These are phyloP conservation scores for Stenodema calcarata DNA, from an alignment of 2,888 invertebrate species.

Conservation along the genomic window DNA sequence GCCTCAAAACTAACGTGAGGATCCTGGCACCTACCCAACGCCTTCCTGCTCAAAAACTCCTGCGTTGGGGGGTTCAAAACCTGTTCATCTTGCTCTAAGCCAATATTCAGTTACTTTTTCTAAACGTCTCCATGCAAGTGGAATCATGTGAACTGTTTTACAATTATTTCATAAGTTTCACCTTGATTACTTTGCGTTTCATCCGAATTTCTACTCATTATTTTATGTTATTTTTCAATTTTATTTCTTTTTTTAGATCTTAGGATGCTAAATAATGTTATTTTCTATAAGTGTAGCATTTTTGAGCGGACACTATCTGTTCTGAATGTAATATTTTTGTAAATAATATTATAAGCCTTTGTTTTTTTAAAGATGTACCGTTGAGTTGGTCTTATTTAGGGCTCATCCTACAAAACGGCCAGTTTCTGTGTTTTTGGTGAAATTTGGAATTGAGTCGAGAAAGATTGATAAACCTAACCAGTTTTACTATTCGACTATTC, in stretches of 20 bases:
- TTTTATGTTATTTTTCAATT: neutral
- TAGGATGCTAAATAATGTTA: neutral
- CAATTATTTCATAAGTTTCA: slow-evolving; percentile 27
- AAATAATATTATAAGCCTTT: neutral
- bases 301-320: neutral
- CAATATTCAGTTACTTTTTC: slow-evolving; percentile 7
- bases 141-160: slow-evolving; percentile 48
- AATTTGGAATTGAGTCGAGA: neutral
- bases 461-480: no score
- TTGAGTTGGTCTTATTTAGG: neutral
- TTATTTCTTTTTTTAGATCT: neutral
- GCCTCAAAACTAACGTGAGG: slow-evolving; percentile 51
- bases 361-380: neutral
- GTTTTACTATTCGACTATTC: no score
- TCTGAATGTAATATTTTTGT: neutral
- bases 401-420: neutral
- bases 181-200: neutral
- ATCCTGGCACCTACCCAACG: slow-evolving; percentile 27
- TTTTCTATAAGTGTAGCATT: neutral
- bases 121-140: slow-evolving; percentile 21
- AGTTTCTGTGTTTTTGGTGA: neutral
- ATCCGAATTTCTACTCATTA: neutral
- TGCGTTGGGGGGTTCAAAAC: slow-evolving; percentile 31
- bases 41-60: slow-evolving; percentile 47
- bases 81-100: slow-evolving; percentile 6